Base-by-base conservation (phyloP, 92 coral and sea anemone genomes). In the Hydrozoanthus gracilis region DNA sequence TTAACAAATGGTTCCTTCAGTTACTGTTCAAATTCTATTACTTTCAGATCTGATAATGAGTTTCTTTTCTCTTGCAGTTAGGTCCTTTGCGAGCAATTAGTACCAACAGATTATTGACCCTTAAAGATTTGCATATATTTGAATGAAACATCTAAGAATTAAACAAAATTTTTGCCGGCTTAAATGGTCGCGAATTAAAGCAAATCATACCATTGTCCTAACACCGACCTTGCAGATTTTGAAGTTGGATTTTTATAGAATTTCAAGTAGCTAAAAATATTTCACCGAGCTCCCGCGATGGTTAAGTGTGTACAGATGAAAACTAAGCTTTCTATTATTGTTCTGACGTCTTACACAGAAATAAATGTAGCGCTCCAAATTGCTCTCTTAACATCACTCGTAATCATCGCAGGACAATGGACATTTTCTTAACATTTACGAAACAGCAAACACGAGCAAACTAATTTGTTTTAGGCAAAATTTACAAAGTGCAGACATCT, bases 81-180 rank as follows among this genome's bases (percentile, higher is more conserved):
- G 61, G 62, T 64, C 61, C 66, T 73, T 17, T 60, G 20, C 35
- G 74, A 47, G 85, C 85, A 60, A 80, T 66, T 80, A 66, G 73
- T 54, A 50, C 45, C 74, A 35, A 3, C 18, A 17, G 69, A 80
- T 80, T 80, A 80, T 62, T 62, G 64, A 65, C 27, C 46, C 45
- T 16, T 17, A 66, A 44, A 17, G 85, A 62, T 79, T 79, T 80
- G 74, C 85, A 80, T 80, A 80, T 48, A 65, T 80, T 65, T 80
- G 0, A 27, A 27, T 27, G 60, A 80, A 80, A 47, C 18, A 47
- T 47, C 51, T 10, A 46, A 18, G 48, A 15, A 48, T 9, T 66
- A 64, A 16, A 49, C 44, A 11, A 11, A 46, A 20, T 73, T 80
- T 65, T 51, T 51, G 62, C 18, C 6, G 35, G 27, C 60, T 65